Evolutionary conservation across 2,888 invertebrate genomes (phyloP), one percentile per base, ranked within the genome.

Genomic region (Odiellus spinosus): DNA sequence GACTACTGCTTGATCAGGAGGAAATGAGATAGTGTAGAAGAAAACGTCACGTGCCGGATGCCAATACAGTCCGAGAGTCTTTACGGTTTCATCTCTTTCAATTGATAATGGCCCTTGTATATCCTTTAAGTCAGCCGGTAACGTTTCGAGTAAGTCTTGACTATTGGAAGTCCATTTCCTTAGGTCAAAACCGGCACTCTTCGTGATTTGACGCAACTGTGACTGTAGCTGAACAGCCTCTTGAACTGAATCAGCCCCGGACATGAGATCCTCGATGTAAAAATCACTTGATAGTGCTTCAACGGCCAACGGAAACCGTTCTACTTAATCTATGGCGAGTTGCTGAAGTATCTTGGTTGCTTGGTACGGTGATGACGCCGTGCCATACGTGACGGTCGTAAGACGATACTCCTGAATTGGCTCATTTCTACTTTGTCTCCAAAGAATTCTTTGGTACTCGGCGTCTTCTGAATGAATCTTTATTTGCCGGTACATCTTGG

Each of bases 401-500:
- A 62, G 49, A 4, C 46, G 36, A 19, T 55, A 52, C 0, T 49
- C 48, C 17, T 46, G 18, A 6, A 59, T 46, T 19, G 53, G 48
- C 14, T 56, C 42, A 10, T 42, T 26, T 11, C 55, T 51, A 35
- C 55, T 18, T 6, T 52, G 42, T 17, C 60, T 42, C 64, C 64
- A 66, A 3, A 66, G 38, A 3, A 67, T 63, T 8, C 58, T 45
- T 42, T 47, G 1, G 46, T 35, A 17, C 54, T 45, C 3, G 63
- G 44, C 2, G 12, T 48, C 40, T 2, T 14, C 36, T 2, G 14
- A 8, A 11, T 17, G 26, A 12, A 49, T 14, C 10, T 35, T 12
- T n/a, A 63, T 56, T 47, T 63, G 62, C 0, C 62, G 53, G 47
- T 60, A 64, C 61, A 64, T 64, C 53, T 66, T 65, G 17, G 55